Evolutionary conservation across 2,888 invertebrate genomes (phyloP).

Genomic region (Allophyes oxyacanthae): DNA sequence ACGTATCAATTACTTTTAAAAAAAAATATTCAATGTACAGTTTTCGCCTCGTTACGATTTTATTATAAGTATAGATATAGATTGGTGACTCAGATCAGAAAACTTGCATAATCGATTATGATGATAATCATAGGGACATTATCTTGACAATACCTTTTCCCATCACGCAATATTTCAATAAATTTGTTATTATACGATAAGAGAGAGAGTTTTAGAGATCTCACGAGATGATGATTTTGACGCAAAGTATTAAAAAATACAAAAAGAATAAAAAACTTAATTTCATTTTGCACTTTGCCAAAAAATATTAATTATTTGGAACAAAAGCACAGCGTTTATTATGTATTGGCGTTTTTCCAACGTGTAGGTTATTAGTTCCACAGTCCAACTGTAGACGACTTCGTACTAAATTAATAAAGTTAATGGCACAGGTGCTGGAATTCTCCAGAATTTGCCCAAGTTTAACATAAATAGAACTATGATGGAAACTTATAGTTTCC

Average conservation of each 20-base stretch:
- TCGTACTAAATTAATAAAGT: conserved; percentile 58
- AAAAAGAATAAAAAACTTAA: neutral
- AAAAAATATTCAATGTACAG: no score
- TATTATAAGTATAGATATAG: no score
- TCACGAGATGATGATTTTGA: no score
- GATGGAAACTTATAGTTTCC: conserved; percentile 43
- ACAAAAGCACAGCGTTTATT: conserved; percentile 8
- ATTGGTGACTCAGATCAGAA: no score
- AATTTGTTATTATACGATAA: no score
- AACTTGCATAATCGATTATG: no score
- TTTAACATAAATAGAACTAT: conserved; percentile 51
- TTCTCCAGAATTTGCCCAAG: conserved; percentile 44
- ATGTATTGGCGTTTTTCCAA: conserved; percentile 19
- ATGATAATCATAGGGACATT: no score
- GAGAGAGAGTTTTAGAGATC: no score
- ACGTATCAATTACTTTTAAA: no score
- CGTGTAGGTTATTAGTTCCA: conserved; percentile 27
- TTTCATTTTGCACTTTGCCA: neutral
- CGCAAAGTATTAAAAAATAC: neutral
- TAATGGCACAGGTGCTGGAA: conserved; percentile 56
- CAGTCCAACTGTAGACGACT: conserved; percentile 14
- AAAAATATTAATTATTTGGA: neutral
- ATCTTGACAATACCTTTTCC: no score
- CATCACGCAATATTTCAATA: no score
- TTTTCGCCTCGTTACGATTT: no score